Base-by-base conservation (phyloP, 2,797 vertebrate genomes). In the Enteromius mattozi region DNA sequence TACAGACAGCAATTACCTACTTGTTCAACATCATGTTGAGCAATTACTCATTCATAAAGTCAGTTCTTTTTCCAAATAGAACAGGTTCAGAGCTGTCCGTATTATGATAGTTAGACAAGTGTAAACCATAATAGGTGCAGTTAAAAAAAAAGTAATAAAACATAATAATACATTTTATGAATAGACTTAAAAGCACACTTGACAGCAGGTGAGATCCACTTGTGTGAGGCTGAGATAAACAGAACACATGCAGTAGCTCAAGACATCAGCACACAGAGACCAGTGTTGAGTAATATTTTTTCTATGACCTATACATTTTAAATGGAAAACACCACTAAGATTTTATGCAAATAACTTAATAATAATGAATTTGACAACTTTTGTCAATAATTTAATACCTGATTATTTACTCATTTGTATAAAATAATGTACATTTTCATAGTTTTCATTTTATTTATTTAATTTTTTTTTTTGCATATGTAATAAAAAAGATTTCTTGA, bases 1-100 rank as follows among this genome's bases (percentile, higher is more conserved):
- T 51, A 70, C 51, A 84, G 71, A 70, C 40, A 76, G 51, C 77
- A 83, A 80, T 86, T 80, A 86, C 47, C 45, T 54, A 56, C 76
- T 27, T 80, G 85, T 59, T 71, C 17, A 49, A 76, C 27, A 76
- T 61, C 5, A 51, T 75, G 54, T 79, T 84, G 21, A 63, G 76
- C 40, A 78, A 79, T 79, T 79, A 72, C 19, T 70, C 61, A 9
- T 24, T 65, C 59, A 66, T 49, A 47, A 24, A 42, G 6, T 19
- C 13, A 63, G 6, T 19, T 35, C 30, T 47, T 24, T 78, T 82
- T 84, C 42, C 54, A 59, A 71, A 81, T 61, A 42, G 70, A 71
- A 61, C 51, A 49, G 7, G 49, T 78, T 42, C 37, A 13, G 68
- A 78, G 1, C 19, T 78, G 75, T 35, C 68, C 1, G 21, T 69